phyloP scores from a whole-genome alignment of 1,140 invertebrate species.

The Neoseiulus cucumeris region DNA sequence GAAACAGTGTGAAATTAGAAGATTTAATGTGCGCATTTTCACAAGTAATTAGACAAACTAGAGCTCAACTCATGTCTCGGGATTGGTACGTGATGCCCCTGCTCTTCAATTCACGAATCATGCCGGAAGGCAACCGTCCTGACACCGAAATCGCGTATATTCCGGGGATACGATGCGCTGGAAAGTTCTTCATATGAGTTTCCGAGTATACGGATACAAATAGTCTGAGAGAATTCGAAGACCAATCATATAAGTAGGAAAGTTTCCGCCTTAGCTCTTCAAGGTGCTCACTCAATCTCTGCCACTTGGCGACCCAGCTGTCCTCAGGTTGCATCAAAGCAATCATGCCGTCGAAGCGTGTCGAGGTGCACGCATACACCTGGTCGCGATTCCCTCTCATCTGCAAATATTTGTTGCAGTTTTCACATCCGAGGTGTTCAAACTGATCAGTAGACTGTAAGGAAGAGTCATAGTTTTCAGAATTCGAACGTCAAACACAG shows the following conservation, averaged over 20 bases:
- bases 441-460: slow-evolving; percentile 90
- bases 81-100: slow-evolving; percentile 29
- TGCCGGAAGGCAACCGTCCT: slow-evolving; percentile 27
- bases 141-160: slow-evolving; percentile 32
- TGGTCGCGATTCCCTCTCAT: slow-evolving; percentile 90
- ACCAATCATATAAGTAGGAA: no score
- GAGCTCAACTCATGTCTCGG: slow-evolving; percentile 25
- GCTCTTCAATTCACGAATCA: slow-evolving; percentile 27
- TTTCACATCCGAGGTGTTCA: slow-evolving; percentile 90
- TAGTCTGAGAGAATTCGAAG: no score
- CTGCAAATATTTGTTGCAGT: slow-evolving; percentile 79
- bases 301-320: slow-evolving; percentile 94
- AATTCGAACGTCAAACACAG: no score
- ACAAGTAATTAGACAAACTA: no score
- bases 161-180: slow-evolving; percentile 18
- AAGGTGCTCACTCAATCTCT: no score
- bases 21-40: no score
- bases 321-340: slow-evolving; percentile 80
- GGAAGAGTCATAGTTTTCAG: no score
- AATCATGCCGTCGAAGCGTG: slow-evolving; percentile 29
- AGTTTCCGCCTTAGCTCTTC: slow-evolving; percentile 50
- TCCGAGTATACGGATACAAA: no score
- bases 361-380: slow-evolving; percentile 14
- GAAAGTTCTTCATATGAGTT: no score
- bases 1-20: no score